Base-by-base conservation (phyloP, 2,888 invertebrate species). In the Noctua fimbriata region DNA sequence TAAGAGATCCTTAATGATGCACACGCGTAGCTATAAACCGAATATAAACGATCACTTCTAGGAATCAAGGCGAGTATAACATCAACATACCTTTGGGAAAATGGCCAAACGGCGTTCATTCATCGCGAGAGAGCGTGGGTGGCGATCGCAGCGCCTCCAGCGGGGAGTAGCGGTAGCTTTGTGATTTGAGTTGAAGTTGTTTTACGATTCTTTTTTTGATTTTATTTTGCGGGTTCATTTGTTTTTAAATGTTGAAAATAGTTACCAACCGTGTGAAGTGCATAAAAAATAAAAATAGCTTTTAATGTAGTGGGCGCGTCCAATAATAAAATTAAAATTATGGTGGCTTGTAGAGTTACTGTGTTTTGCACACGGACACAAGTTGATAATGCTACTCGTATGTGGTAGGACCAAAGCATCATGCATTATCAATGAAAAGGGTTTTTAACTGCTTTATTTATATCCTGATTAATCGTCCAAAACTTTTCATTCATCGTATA, bases 131-230 rank as follows among this genome's bases (percentile, higher is more conserved):
- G 47, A 78, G 79, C 81, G 86, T 92, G 86, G 91, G 91, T 71
- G 90, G 86, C 87, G 92, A 91, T 73, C 28, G 86, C 81, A 87
- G 95, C 95, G 95, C 95, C 80, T 88, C 91, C 76, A 87, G 96
- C 91, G 96, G 94, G 91, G 96, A 96, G 96, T 96, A 96, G 96
- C 95, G 89, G 91, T 79, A 92, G 83, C 91, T 89, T 21, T 74
- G 18, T 87, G 92, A 91, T 92, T 92, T 86, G 79, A 87, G 69
- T 88, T 80, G 32, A 69, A 32, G 49, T 80, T 72, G 21, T 41
- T 65, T 63, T 28, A 12, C 0, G 0, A 44, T 32, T 41, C 24
- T 58, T 55, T 1, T 28, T 44, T 16, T 66, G n/a, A 5, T 47
- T 71, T 28, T 47, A 0, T 28, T 18, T 14, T 0, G 16, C 0